Base-by-base conservation (phyloP, 2,888 invertebrate genomes). In the Pegoplata infirma region DNA sequence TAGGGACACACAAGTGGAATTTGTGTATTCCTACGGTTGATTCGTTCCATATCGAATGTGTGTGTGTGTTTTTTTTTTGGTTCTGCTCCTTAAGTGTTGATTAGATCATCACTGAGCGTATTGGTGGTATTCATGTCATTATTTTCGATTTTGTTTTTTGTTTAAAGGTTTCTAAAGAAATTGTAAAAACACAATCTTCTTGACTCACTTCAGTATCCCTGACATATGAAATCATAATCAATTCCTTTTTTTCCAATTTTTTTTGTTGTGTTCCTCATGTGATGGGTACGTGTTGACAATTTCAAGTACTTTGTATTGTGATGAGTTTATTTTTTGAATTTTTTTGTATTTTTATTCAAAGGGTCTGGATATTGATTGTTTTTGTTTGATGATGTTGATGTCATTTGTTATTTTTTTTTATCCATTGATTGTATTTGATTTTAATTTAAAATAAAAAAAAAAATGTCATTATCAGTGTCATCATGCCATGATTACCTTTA, bases 271-370 rank as follows among this genome's bases (percentile, higher is more conserved):
- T 40, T 40, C n/a, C 36, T 40, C 12, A 28, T 21, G 51, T 44
- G 61, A 21, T 44, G 56, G 36, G 28, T 49, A 78, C 80, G 80
- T 81, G 80, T 78, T 76, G 68, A 69, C 68, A 81, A 78, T 81
- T 58, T 81, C 68, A 81, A 81, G 75, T 72, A 68, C 44, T 14
- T 72, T 36, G 10, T 32, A 28, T 47, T 58, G 14, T 59, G 14
- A 59, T 59, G 23, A 61, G 25, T 74, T 47, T 21, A 3, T 36
- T 17, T 56, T n/a, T 66, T 66, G 64, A 36, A 51, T 47, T 53
- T 51, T 25, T 69, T 78, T 58, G 61, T 14, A 59, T 64, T 64
- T 55, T n/a, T 40, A n/a, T 40, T 40, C 3, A 40, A 40, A 40
- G n/a, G 36, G 36, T 40, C 36, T 40, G n/a, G 5, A 5, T 40